Evolutionary conservation across 2,113 vertebrate genomes (phyloP).

Genomic region (Microcebus tavaratra): DNA sequence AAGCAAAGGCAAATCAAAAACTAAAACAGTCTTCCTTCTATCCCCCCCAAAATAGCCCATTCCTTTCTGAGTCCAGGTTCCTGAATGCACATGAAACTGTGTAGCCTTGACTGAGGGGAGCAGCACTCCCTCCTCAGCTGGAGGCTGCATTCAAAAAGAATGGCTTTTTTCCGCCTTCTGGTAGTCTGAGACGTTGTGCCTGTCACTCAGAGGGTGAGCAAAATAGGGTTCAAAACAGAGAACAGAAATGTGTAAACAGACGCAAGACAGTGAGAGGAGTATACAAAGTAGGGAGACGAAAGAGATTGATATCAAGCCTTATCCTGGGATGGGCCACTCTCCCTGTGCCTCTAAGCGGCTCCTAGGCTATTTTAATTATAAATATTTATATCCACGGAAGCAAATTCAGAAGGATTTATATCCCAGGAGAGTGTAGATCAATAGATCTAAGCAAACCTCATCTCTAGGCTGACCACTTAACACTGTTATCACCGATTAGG

Average conservation of each 20-base stretch:
- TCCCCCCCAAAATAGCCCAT: background rate
- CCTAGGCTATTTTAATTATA: conserved; percentile 59
- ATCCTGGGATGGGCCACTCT: conserved; percentile 60
- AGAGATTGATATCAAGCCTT: conserved; percentile 25
- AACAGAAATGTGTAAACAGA: conserved; percentile 9
- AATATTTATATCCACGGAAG: conserved; percentile 59
- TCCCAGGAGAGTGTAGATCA: conserved; percentile 70
- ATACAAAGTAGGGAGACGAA: background rate
- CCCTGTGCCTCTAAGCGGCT: background rate
- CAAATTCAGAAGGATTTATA: conserved; percentile 69
- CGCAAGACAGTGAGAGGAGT: background rate
- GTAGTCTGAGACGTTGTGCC: conserved; percentile 47
- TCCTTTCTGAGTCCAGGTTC: background rate
- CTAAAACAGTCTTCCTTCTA: background rate
- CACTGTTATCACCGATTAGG: conserved; percentile 65
- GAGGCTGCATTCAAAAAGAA: conserved; percentile 50
- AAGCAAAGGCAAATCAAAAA: conserved; percentile 56
- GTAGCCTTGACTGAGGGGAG: background rate
- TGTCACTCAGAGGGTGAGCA: background rate
- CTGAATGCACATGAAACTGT: background rate
- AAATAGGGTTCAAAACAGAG: conserved; percentile 34
- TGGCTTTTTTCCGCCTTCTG: conserved; percentile 38
- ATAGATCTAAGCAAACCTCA: conserved; percentile 69
- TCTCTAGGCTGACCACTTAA: conserved; percentile 69
- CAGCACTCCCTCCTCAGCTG: background rate